Base-by-base conservation (phyloP, 2,797 vertebrate genomes). In the Vultur gryphus region DNA sequence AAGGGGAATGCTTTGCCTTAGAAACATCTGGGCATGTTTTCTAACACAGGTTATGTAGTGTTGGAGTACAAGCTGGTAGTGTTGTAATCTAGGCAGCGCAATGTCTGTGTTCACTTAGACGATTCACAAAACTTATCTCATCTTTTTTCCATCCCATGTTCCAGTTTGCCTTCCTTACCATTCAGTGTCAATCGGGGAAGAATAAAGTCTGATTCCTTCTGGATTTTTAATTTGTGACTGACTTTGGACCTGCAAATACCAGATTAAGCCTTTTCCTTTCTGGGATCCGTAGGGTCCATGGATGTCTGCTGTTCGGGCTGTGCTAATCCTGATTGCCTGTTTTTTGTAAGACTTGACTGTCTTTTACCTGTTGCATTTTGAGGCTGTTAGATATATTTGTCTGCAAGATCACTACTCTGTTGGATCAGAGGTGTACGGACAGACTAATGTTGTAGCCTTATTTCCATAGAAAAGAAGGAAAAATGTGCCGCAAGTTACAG, bases 231-330 rank as follows among this genome's bases (percentile, higher is more conserved):
- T 54, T 54, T 49, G 16, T 88, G 33, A 28, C 58, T 33, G 16
- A 52, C 9, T 82, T 85, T 37, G 23, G 29, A 29, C 35, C n/a
- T 85, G 37, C 21, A 69, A 76, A 55, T 66, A 72, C 24, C 21
- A 28, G 28, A 64, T 91, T 10, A 86, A 78, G 8, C 29, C 23
- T 88, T 86, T 75, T 5, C 13, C 10, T 71, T 81, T 20, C 21
- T 76, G 11, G 7, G 5, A 19, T 88, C 69, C 0, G 0, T 21
- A 48, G 15, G 3, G 7, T 52, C 70, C 6, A 2, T 59, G 58
- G 10, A 35, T 16, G 4, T 62, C 59, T 83, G 19, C 5, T 80
- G 4, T 21, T 72, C 57, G 11, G 13, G 5, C 37, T 69, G 10
- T 76, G 11, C 13, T 76, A 71, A 16, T 52, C 16, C 19, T 21